A percentile compares a stretch with the other conserved stretches of the same genome.
phyloP scores from a whole-genome alignment of 1,140 invertebrate species.

The Rhysida immarginata region DNA sequence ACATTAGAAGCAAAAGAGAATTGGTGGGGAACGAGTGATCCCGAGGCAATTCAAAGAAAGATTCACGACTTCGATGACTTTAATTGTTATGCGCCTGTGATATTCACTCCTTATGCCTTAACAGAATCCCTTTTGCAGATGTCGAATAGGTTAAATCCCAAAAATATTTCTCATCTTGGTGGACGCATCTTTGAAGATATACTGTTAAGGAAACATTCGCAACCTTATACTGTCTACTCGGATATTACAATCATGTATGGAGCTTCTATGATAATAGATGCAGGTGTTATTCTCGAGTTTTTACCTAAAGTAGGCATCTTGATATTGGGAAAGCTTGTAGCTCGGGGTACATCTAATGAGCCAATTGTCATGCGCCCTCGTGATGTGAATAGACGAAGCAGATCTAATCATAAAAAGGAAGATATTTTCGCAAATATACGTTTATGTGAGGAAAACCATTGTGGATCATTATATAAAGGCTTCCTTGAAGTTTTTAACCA shows the following conservation, averaged over 20 bases:
- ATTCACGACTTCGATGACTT: too few relatives aligned
- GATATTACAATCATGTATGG: conserved; percentile 95
- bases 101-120: too few relatives aligned
- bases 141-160: too few relatives aligned
- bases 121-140: too few relatives aligned
- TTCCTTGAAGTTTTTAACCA: conserved; percentile 91
- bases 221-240: conserved; percentile 68
- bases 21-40: too few relatives aligned
- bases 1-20: too few relatives aligned
- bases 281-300: conserved; percentile 86
- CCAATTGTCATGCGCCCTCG: conserved; percentile 75
- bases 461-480: conserved; percentile 30
- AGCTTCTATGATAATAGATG: conserved; percentile 63
- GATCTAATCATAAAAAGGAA: neutral
- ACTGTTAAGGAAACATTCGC: too few relatives aligned
- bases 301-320: conserved; percentile 91
- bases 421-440: too few relatives aligned
- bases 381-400: conserved; percentile 19
- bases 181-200: too few relatives aligned
- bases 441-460: neutral
- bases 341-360: conserved; percentile 55
- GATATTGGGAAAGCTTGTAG: conserved; percentile 76
- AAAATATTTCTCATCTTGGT: too few relatives aligned
- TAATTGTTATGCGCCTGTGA: too few relatives aligned
- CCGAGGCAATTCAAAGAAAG: too few relatives aligned